These are phyloP conservation scores for Drosophila parvula DNA, from an alignment of 1,140 invertebrate genomes.

Conservation along the genomic window DNA sequence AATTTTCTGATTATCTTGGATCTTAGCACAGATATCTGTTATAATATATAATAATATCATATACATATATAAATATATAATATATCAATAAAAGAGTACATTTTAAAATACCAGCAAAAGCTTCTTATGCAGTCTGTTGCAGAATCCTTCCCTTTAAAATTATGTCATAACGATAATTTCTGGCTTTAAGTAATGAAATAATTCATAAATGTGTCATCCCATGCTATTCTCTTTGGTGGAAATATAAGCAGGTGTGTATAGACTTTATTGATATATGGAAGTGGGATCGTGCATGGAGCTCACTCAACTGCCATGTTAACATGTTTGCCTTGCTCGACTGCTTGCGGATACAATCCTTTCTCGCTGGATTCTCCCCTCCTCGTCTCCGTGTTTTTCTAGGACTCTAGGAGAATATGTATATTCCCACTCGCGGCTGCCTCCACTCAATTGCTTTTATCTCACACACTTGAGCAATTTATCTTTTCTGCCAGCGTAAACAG, in stretches of 20 bases:
- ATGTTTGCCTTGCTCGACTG: slow-evolving; percentile 14
- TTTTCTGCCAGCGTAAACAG: slow-evolving; percentile 51
- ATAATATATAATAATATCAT: no score
- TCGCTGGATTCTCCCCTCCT: not conserved
- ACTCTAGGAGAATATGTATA: not conserved
- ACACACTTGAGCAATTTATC: slow-evolving; percentile 53
- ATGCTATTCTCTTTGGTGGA: no score
- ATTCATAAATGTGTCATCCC: not conserved
- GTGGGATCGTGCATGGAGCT: not conserved
- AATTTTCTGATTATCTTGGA: no score
- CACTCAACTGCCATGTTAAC: slow-evolving; percentile 34
- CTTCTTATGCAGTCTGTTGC: no score
- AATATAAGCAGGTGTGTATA: no score
- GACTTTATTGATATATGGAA: not conserved
- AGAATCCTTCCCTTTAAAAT: no score
- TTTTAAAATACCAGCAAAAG: no score
- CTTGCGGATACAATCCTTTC: slow-evolving; percentile 28
- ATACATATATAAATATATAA: no score
- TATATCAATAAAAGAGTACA: no score
- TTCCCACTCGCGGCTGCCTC: not conserved
- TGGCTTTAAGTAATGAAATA: not conserved
- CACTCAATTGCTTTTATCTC: slow-evolving; percentile 46
- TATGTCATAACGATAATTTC: not conserved
- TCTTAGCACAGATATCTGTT: no score
- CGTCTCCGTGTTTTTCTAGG: not conserved